Percentiles rank a stretch among this genome's conserved stretches.
These are phyloP conservation scores for Anarsia innoxiella DNA, from an alignment of 2,888 invertebrate species.

Conservation along the genomic window DNA sequence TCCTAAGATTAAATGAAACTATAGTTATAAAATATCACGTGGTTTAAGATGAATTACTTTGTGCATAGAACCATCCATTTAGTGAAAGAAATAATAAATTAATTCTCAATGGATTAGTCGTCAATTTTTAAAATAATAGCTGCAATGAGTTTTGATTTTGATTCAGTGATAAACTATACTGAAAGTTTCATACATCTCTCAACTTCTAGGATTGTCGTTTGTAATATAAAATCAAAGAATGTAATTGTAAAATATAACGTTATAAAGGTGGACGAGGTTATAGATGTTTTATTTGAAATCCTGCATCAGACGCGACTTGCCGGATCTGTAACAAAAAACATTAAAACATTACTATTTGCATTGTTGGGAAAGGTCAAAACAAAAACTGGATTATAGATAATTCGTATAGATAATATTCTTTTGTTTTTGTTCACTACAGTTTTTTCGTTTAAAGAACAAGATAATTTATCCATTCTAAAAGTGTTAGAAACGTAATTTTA, in stretches of 20 bases:
- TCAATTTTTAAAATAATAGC: no score
- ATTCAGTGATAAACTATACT: neutral
- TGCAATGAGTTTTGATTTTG: no score
- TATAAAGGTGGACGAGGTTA: neutral
- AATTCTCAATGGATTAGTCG: no score
- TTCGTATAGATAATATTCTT: no score
- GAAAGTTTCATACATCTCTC: neutral
- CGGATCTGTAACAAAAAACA: constrained; percentile 58
- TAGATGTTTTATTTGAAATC: constrained; percentile 13
- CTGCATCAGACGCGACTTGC: constrained; percentile 41
- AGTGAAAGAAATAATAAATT: no score
- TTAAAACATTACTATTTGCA: constrained; percentile 1
- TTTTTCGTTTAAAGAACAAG: no score
- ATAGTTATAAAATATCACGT: constrained; percentile 53
- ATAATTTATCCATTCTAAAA: no score
- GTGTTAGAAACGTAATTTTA: no score
- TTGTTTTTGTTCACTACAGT: no score
- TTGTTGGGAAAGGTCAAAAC: constrained; percentile 1
- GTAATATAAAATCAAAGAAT: neutral
- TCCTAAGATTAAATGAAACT: constrained; percentile 42
- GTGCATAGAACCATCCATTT: no score
- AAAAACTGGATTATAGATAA: neutral
- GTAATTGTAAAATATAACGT: neutral
- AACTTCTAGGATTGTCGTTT: no score
- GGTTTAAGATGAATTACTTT: constrained; percentile 18